A percentile compares a stretch with the other conserved stretches of the same genome.
phyloP scores from a whole-genome alignment of 1,140 invertebrate species.

The Thaumetopoea pityocampa region DNA sequence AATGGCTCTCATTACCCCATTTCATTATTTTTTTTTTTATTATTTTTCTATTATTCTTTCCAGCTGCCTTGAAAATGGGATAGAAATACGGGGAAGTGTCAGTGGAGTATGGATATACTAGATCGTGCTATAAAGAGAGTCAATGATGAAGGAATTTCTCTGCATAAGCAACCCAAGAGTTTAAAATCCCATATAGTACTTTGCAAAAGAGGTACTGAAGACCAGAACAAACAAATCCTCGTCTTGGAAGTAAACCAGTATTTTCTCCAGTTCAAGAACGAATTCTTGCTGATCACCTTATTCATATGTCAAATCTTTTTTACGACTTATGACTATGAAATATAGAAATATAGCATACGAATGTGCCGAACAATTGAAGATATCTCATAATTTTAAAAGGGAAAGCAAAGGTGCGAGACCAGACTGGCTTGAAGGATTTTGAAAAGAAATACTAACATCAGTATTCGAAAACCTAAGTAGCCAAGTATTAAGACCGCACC shows the following conservation, averaged over 20 bases:
- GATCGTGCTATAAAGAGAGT: constrained; percentile 1
- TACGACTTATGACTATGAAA: background rate
- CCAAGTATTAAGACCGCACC: too few species aligned
- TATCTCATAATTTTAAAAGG: background rate
- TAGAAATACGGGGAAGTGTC: constrained; percentile 1
- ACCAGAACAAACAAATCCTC: constrained; percentile 2
- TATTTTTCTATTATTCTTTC: background rate
- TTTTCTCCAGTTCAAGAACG: constrained; percentile 1
- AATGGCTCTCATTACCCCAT: constrained; percentile 1
- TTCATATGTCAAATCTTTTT: background rate
- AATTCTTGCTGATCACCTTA: background rate
- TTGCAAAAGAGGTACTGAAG: background rate
- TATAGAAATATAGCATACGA: constrained; percentile 1
- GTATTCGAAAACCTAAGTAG: background rate
- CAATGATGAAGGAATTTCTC: constrained; percentile 2
- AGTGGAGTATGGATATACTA: constrained; percentile 1
- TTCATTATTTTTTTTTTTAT: constrained; percentile 2
- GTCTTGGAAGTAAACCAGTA: background rate
- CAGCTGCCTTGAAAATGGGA: constrained; percentile 1
- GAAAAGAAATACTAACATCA: constrained; percentile 2
- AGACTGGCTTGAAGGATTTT: constrained; percentile 2
- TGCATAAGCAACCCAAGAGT: constrained; percentile 2
- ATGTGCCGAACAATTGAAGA: constrained; percentile 1
- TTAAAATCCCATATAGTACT: constrained; percentile 1
- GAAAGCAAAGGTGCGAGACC: background rate